phyloP scores from a whole-genome alignment of 2,113 vertebrate genomes.

The Trichechus manatus region DNA sequence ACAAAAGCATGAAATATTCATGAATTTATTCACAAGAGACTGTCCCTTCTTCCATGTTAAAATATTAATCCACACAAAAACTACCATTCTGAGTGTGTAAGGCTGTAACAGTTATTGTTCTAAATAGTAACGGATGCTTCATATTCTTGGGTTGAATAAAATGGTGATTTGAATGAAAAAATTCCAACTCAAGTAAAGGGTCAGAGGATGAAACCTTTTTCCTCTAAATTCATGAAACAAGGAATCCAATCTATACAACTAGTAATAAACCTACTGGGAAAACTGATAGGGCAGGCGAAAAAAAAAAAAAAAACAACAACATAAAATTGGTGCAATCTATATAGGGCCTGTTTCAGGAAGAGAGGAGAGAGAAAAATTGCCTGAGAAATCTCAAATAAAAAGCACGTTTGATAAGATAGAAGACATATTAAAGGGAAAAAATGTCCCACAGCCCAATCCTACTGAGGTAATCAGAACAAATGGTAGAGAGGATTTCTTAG shows the following conservation, averaged over 20 bases:
- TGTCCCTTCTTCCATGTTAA: background rate
- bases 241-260: slow-evolving; percentile 63
- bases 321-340: slow-evolving; percentile 64
- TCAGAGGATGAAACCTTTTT: slow-evolving; percentile 12
- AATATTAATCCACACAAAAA: background rate
- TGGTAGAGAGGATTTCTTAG: background rate
- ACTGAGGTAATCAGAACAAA: slow-evolving; percentile 50
- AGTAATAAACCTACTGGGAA: slow-evolving; percentile 69
- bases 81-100: background rate
- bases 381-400: slow-evolving; percentile 70
- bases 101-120: background rate
- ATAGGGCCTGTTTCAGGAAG: slow-evolving; percentile 42
- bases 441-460: background rate
- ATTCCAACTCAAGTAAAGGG: slow-evolving; percentile 23
- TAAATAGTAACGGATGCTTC: background rate
- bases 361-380: slow-evolving; percentile 64
- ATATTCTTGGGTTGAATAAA: slow-evolving; percentile 15
- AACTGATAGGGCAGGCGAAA: slow-evolving; percentile 27
- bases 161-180: slow-evolving; percentile 5
- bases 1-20: background rate
- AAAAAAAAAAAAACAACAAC: slow-evolving; percentile 3
- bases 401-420: slow-evolving; percentile 68
- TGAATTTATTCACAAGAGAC: background rate
- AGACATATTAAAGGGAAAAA: slow-evolving; percentile 58
- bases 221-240: slow-evolving; percentile 38